Evolutionary conservation across 2,113 vertebrate species (phyloP).

Genomic region (Strigops habroptila): DNA sequence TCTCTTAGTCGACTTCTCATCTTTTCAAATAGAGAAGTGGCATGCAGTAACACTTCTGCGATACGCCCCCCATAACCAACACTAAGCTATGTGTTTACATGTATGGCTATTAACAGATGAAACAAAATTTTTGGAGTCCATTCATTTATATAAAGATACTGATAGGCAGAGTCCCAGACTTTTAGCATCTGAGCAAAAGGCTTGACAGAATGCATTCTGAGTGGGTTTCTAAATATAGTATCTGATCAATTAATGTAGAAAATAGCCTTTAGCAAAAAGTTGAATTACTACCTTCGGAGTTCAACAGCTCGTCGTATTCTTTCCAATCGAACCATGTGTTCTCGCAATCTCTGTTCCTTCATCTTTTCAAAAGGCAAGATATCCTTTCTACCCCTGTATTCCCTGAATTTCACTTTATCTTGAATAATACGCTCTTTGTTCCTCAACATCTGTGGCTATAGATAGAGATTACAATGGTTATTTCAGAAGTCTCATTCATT

Average conservation of each 20-base stretch:
- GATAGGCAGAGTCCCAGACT: neutral
- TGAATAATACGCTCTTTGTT: slow-evolving; percentile 80
- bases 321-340: slow-evolving; percentile 88
- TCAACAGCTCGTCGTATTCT: slow-evolving; percentile 87
- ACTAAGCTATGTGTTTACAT: neutral
- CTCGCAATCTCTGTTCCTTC: slow-evolving; percentile 91
- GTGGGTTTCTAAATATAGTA: slow-evolving; percentile 10
- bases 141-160: neutral
- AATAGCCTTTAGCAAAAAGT: slow-evolving; percentile 46
- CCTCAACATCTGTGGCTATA: slow-evolving; percentile 78
- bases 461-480: slow-evolving; percentile 56
- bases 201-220: neutral
- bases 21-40: neutral
- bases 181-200: slow-evolving; percentile 1
- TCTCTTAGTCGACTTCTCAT: neutral
- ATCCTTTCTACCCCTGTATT: slow-evolving; percentile 80
- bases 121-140: neutral
- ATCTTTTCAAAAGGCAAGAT: slow-evolving; percentile 97
- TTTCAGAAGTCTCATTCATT: slow-evolving; percentile 59
- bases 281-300: slow-evolving; percentile 83
- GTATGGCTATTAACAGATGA: neutral
- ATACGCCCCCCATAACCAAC: neutral
- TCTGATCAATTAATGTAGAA: slow-evolving; percentile 22
- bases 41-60: neutral
- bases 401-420: slow-evolving; percentile 82